phyloP scores from a whole-genome alignment of 2,888 invertebrate species.

The Amitus sp. region DNA sequence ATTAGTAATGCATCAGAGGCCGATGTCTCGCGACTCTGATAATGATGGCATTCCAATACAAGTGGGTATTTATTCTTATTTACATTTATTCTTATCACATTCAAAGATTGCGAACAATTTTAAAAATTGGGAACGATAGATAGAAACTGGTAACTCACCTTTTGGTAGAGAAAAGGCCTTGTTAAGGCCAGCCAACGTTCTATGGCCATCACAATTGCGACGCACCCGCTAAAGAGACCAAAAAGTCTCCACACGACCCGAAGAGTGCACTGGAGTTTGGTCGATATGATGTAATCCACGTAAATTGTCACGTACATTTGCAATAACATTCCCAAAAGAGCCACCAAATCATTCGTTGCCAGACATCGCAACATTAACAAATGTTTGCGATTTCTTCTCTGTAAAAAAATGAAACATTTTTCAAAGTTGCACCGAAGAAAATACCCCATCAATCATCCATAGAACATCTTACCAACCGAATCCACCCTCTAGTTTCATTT shows the following conservation, averaged over 20 bases:
- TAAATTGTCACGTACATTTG: slow-evolving; percentile 71
- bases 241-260: slow-evolving; percentile 83
- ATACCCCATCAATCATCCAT: no score
- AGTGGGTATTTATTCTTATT: slow-evolving; percentile 17
- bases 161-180: slow-evolving; percentile 87
- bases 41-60: slow-evolving; percentile 23
- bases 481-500: no score
- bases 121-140: neutral
- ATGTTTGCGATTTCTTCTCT: slow-evolving; percentile 82
- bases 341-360: slow-evolving; percentile 82
- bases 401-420: slow-evolving; percentile 14
- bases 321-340: slow-evolving; percentile 80
- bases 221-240: slow-evolving; percentile 87
- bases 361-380: slow-evolving; percentile 82
- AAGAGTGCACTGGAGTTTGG: slow-evolving; percentile 71
- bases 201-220: slow-evolving; percentile 88
- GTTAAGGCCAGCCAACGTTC: slow-evolving; percentile 89
- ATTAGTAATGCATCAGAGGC: neutral
- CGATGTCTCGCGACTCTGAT: slow-evolving; percentile 3
- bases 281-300: slow-evolving; percentile 64
- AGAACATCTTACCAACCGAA: no score
- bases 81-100: slow-evolving; percentile 20
- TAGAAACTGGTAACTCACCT: slow-evolving; percentile 76
- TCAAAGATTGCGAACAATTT: slow-evolving; percentile 10
- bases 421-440: neutral